Evolutionary conservation across 2,888 invertebrate species (phyloP).

Genomic region (Osedax frankpressi): DNA sequence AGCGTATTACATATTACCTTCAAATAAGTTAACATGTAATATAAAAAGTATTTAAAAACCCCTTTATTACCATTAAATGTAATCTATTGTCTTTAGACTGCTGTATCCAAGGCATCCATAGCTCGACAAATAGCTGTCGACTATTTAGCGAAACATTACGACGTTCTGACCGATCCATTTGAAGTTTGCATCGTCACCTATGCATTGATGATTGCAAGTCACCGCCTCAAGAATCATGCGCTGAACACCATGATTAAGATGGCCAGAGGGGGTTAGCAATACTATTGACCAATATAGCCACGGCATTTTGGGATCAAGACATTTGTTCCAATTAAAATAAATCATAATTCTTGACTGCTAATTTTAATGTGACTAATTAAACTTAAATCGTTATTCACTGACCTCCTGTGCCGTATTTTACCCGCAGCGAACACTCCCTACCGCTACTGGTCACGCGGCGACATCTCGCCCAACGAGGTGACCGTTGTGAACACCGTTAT

Average conservation of each 20-base stretch:
- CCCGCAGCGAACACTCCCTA: neutral
- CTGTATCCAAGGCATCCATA: constrained; percentile 29
- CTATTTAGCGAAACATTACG: constrained; percentile 72
- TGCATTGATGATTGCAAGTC: constrained; percentile 59
- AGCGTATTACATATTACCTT: too few relatives aligned
- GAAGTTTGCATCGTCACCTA: constrained; percentile 75
- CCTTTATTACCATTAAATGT: too few relatives aligned
- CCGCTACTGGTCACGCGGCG: constrained; percentile 38
- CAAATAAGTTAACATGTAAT: too few relatives aligned
- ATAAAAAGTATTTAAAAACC: too few relatives aligned
- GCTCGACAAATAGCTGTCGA: constrained; percentile 29
- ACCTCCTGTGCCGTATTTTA: too few relatives aligned
- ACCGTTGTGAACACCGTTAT: constrained; percentile 49
- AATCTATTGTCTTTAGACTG: too few relatives aligned
- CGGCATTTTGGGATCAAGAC: neutral
- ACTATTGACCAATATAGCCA: neutral
- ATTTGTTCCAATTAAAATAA: neutral
- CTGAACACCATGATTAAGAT: neutral
- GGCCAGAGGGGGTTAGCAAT: neutral
- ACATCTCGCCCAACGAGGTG: constrained; percentile 36
- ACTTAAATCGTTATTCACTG: too few relatives aligned
- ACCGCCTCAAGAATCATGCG: constrained; percentile 8
- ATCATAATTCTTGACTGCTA: neutral
- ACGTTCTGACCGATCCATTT: constrained; percentile 58
- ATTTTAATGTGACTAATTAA: too few relatives aligned